Base-by-base conservation (phyloP, 2,113 vertebrate species). In the Maylandia zebra region DNA sequence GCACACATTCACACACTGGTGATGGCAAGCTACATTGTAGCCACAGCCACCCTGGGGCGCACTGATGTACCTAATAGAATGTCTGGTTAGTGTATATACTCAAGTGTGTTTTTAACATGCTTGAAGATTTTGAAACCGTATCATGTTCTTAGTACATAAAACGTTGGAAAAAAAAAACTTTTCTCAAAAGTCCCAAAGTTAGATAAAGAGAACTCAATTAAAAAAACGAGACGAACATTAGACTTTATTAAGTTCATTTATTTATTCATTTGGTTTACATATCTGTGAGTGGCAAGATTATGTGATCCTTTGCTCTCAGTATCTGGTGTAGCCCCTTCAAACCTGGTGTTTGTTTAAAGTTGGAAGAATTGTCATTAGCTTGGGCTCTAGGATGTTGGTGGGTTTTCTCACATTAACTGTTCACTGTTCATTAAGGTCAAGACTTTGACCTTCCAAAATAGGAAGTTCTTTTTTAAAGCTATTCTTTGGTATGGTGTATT, bases 191-290 rank as follows among this genome's bases (percentile, higher is more conserved):
- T 45, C 41, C 22, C 14, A 10, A 74, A 74, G 22, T 27, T 45
- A 27, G 41, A 74, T 74, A 45, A 74, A 74, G 41, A 74, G 41
- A 45, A 34, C 30, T 34, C 16, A 19, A 10, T 64, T 34, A 7
- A 1, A 71, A 14, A 74, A 45, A 17, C 0, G 1, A 45, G 41
- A 27, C 2, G 0, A 24, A 24, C 36, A 43, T 24, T 61, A 61
- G 57, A 61, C 57, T 61, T 19, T 61, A 34, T 61, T 59, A 59
- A 59, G 1, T 59, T 69, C 8, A 10, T 71, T 24, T 43, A 43
- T 43, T 71, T 74, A 43, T 74, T 74, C 22, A 43, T 74, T 43
- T 16, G 22, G 8, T 74, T 74, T 2, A 74, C 41, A 45, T 6
- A 74, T 27, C 69, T 45, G 69, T 45, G 8, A 74, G 69, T 27